Evolutionary conservation across 2,888 invertebrate species (phyloP), one percentile per base, ranked within the genome.

Genomic region (Amaurobius ferox): DNA sequence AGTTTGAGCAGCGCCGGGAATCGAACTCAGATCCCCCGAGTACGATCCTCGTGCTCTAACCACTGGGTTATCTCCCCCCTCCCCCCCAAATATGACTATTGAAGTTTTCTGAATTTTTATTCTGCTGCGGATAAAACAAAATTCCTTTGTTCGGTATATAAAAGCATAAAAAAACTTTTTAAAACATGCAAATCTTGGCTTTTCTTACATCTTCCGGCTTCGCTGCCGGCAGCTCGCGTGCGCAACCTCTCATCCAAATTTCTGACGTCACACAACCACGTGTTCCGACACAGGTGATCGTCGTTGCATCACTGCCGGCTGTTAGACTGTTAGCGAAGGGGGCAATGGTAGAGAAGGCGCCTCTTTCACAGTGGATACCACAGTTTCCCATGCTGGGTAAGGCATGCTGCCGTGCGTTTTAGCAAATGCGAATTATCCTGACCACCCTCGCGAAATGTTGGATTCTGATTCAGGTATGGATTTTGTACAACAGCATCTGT

Each of bases 381-480:
- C 11, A 6, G 19, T 23, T 55, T 30, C 61, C n/a, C 66, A 32
- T 72, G 67, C 48, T n/a, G 35, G 19, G n/a, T n/a, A n/a, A 78
- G 68, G 72, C 70, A 74, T 76, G 79, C 71, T 19, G 55, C 28
- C 6, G n/a, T 19, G 28, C 61, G 5, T 26, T 11, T 23, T 68
- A 81, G 64, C 81, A 74, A 81, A 81, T 81, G 81, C 81, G 81
- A 81, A 62, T 81, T 48, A n/a, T 81, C 32, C 40, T 81, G 30
- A 35, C 55, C 23, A 48, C 81, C 26, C 23, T 81, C 26, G 29
- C 32, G 44, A 81, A 70, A 81, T 81, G 81, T 44, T 81, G 81
- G 81, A 76, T 81, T 76, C 61, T 81, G 11, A 74, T 30, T 74
- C 74, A 81, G 81, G 81, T 81, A 13, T 29, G 79, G 6, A n/a